Evolutionary conservation across 1,140 invertebrate species (phyloP), one percentile per base, ranked within the genome.

Genomic region (Gerris buenoi): DNA sequence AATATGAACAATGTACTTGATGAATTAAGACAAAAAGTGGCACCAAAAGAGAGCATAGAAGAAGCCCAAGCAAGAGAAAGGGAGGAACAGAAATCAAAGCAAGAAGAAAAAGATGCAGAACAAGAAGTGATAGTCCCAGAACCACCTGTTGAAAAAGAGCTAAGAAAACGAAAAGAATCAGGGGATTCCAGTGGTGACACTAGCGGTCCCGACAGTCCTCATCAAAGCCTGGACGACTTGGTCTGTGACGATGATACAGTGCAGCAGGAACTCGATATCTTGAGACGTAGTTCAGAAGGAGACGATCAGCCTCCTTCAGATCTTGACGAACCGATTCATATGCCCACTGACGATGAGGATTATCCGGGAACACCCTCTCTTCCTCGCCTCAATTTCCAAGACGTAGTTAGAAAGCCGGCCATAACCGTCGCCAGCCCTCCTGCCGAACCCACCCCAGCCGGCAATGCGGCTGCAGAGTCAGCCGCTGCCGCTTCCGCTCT

Each of bases 141-240:
- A 29, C 27, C 59, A 22, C 26, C 64, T 18, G 33, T 23, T 28
- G 62, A 67, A n/a, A 65, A 64, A n/a, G 28, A 68, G 29, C 27
- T 57, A 65, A 25, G n/a, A 2, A 28, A 25, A 25, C n/a, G 22
- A 26, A 29, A 59, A 60, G 67, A 29, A 27, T 22, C 1, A 14
- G 65, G 69, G 58, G 72, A 68, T 27, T 88, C 88, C 18, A 92
- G 90, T 0, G 89, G 90, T 26, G 88, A 88, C 72, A 93, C 91
- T 10, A 91, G 89, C 13, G 90, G 90, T 0, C 90, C 90, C 0
- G 91, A 93, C 72, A 90, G 87, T 75, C 88, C 90, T 1, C 81
- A 83, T 25, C 82, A 85, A 61, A 88, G 86, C 71, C 82, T 83
- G 68, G 87, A 89, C 69, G 86, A 88, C 71, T 79, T 83, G 64